Evolutionary conservation across 2,113 vertebrate species (phyloP).

Genomic region (Deroptyus accipitrinus): DNA sequence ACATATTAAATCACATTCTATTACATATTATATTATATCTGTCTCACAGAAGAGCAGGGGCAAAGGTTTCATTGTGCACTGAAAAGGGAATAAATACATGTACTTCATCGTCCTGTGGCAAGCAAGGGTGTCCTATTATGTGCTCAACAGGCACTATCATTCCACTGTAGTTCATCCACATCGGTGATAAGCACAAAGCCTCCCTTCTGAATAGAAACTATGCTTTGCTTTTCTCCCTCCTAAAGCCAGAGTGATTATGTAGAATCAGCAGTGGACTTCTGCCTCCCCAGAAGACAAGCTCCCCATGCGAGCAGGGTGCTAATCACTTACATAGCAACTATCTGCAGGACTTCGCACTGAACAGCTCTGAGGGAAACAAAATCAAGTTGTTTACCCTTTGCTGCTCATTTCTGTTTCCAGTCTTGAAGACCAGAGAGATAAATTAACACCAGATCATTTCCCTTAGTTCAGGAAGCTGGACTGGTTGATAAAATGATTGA

Average conservation of each 20-base stretch:
- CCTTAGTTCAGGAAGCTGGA: not conserved
- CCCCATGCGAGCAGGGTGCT: not conserved
- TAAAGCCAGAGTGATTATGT: not conserved
- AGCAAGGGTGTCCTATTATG: not conserved
- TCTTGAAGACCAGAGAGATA: not conserved
- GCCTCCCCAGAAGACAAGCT: not conserved
- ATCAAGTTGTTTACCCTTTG: not conserved
- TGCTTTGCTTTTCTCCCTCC: not conserved
- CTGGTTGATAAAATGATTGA: not conserved
- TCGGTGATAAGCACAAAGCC: not conserved
- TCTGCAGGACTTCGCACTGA: not conserved
- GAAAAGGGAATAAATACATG: not conserved
- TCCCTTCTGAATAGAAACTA: not conserved
- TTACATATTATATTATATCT: no score
- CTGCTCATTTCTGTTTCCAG: not conserved
- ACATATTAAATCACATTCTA: no score
- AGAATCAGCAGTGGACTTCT: not conserved
- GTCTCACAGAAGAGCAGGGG: not conserved
- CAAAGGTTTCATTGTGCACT: not conserved
- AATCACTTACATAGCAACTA: not conserved
- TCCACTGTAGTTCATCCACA: not conserved
- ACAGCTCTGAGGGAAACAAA: not conserved
- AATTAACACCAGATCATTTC: not conserved
- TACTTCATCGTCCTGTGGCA: not conserved
- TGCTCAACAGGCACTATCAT: not conserved